Evolutionary conservation across 2,888 invertebrate species (phyloP).

Genomic region (Ectemnius lituratus): DNA sequence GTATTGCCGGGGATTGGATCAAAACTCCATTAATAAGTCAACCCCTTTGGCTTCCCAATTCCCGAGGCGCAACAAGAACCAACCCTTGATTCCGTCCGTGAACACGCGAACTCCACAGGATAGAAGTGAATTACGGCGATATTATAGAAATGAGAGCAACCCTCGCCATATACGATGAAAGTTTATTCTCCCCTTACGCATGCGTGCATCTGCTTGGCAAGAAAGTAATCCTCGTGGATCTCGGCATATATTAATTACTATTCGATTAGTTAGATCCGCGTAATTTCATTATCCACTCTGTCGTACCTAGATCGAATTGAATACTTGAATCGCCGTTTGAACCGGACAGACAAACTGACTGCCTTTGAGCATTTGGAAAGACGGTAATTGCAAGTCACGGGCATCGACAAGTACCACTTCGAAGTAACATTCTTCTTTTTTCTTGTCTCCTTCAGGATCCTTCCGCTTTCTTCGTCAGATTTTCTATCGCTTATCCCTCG

Average conservation of each 20-base stretch:
- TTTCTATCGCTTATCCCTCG: slow-evolving; percentile 14
- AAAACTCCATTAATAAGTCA: slow-evolving; percentile 69
- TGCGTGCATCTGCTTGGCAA: neutral
- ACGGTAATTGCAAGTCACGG: slow-evolving; percentile 32
- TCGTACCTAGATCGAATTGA: no score
- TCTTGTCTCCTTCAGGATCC: slow-evolving; percentile 17
- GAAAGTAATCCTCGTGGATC: neutral
- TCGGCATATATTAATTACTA: no score
- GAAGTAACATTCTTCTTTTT: slow-evolving; percentile 46
- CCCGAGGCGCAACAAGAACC: slow-evolving; percentile 15
- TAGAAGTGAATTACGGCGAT: slow-evolving; percentile 18
- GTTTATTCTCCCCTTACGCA: neutral
- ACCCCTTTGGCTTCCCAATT: slow-evolving; percentile 47
- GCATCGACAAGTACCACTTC: slow-evolving; percentile 59
- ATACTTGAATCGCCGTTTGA: neutral
- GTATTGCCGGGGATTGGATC: slow-evolving; percentile 49
- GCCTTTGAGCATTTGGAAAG: slow-evolving; percentile 44
- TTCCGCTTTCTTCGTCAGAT: neutral
- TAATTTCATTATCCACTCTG: no score
- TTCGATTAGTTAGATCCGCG: no score
- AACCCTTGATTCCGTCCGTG: slow-evolving; percentile 18
- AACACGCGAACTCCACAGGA: slow-evolving; percentile 21
- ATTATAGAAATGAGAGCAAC: slow-evolving; percentile 15
- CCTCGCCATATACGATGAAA: neutral
- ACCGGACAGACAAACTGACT: neutral